Evolutionary conservation across 2,797 vertebrate genomes (phyloP), one percentile per base, ranked within the genome.

Genomic region (Margarornis squamiger): DNA sequence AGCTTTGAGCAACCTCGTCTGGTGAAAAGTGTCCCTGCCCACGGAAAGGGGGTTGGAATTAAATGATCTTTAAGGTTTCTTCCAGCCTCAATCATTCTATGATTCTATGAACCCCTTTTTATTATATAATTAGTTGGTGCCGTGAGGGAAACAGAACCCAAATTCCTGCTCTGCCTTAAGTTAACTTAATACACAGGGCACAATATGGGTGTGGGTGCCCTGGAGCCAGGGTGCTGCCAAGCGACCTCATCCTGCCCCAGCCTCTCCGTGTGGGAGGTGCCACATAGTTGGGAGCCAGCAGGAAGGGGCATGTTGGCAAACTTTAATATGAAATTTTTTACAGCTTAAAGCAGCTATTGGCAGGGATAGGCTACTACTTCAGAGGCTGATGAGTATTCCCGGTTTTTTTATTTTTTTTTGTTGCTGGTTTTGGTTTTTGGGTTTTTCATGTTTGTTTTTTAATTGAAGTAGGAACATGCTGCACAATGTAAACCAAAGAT

Each of bases 241-340:
- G 45, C 9, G 14, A 8, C 4, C 26, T 29, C 6, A 46, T 45
- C 24, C 72, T 16, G 34, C 36, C 43, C 29, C 59, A n/a, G n/a
- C 29, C 27, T n/a, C 62, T 32, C 12, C 3, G 9, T 62, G 34
- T 1, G 0, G 16, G 32, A 46, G 32, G 30, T 49, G 41, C 22
- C 6, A 3, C 13, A 2, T 1, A 18, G 1, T 20, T 30, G 36
- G 58, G 48, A 52, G 14, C n/a, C 21, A 21, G 41, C 2, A 15
- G 29, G 18, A 55, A 67, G 12, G 27, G 10, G 12, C 27, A 38
- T 63, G 14, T 61, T 84, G 24, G 21, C 81, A 82, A 71, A 61
- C 41, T 85, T 78, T 24, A 8, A 0, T 45, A 17, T 43, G 6
- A 29, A 71, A 51, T 8, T 26, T 68, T 8, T 38, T 43, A 46